A percentile compares a stretch with the other conserved stretches of the same genome.
Evolutionary conservation across 2,888 invertebrate species (phyloP).

Genomic region (Digitonthophagus gazella): DNA sequence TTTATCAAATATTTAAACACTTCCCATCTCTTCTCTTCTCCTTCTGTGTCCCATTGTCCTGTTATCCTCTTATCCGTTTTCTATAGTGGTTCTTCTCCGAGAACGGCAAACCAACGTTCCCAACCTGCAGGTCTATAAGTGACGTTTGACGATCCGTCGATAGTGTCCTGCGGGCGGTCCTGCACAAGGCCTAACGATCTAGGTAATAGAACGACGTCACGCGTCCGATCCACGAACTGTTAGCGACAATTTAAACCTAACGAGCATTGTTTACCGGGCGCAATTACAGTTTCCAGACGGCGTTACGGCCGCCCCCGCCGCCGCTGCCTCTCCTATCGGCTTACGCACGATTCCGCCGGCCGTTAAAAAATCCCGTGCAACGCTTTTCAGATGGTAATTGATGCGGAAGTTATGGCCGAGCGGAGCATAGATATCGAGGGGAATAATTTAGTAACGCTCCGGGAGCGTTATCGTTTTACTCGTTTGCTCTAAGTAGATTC

Average conservation of each 20-base stretch:
- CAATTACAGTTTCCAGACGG: slow-evolving; percentile 42
- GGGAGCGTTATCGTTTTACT: no score
- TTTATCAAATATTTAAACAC: no score
- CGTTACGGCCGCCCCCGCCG: slow-evolving; percentile 27
- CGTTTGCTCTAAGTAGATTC: no score
- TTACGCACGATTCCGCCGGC: slow-evolving; percentile 18
- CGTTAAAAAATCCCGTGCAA: background rate
- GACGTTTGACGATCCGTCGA: slow-evolving; percentile 19
- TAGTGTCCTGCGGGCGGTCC: slow-evolving; percentile 37
- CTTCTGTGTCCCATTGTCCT: background rate
- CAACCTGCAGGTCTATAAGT: background rate
- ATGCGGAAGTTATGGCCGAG: background rate
- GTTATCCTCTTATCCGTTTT: background rate
- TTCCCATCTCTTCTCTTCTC: no score
- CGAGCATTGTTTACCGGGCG: slow-evolving; percentile 46
- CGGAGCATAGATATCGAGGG: no score
- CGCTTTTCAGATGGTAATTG: background rate
- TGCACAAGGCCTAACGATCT: slow-evolving; percentile 37
- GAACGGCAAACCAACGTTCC: no score
- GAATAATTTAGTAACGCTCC: no score
- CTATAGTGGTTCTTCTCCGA: no score
- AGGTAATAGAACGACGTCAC: slow-evolving; percentile 45
- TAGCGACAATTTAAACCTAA: slow-evolving; percentile 47
- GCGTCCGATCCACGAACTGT: slow-evolving; percentile 48
- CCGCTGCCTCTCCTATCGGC: slow-evolving; percentile 21